Evolutionary conservation across 1,140 invertebrate species (phyloP).

Genomic region (Chlorops oryzae): DNA sequence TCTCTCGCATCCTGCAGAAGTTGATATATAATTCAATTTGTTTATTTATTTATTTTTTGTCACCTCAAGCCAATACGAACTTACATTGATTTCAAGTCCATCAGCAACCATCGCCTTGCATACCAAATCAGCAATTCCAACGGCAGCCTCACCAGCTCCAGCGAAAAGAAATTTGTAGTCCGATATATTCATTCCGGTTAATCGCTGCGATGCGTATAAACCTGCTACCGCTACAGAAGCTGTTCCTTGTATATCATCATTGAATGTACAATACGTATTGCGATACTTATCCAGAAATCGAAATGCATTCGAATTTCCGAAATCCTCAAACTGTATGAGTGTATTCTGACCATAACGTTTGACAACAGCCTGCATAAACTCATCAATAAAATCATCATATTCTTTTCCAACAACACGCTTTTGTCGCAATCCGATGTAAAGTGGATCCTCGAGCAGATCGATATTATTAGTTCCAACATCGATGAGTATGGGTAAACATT

Average conservation of each 20-base stretch:
- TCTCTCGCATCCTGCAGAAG: slow-evolving; percentile 61
- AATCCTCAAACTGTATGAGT: slow-evolving; percentile 93
- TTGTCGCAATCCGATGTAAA: slow-evolving; percentile 91
- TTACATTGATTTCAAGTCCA: slow-evolving; percentile 53
- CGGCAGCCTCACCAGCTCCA: slow-evolving; percentile 86
- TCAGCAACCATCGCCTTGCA: slow-evolving; percentile 82
- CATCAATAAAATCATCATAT: slow-evolving; percentile 95
- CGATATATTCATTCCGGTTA: slow-evolving; percentile 70
- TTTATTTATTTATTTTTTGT: not conserved
- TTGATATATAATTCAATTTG: not conserved
- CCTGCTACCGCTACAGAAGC: slow-evolving; percentile 89
- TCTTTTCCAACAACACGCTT: slow-evolving; percentile 75
- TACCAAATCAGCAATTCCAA: slow-evolving; percentile 80
- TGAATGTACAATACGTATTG: slow-evolving; percentile 86
- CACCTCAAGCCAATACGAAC: not conserved
- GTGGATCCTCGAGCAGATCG: slow-evolving; percentile 82
- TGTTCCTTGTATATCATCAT: slow-evolving; percentile 96
- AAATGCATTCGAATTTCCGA: slow-evolving; percentile 90
- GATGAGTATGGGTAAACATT: slow-evolving; percentile 84
- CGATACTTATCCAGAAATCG: slow-evolving; percentile 83
- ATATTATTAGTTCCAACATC: slow-evolving; percentile 92
- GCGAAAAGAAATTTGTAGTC: slow-evolving; percentile 85
- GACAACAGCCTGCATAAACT: slow-evolving; percentile 95
- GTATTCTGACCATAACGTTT: slow-evolving; percentile 85
- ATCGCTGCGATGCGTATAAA: slow-evolving; percentile 70